phyloP scores from a whole-genome alignment of 2,113 vertebrate genomes.

The Osmerus eperlanus region DNA sequence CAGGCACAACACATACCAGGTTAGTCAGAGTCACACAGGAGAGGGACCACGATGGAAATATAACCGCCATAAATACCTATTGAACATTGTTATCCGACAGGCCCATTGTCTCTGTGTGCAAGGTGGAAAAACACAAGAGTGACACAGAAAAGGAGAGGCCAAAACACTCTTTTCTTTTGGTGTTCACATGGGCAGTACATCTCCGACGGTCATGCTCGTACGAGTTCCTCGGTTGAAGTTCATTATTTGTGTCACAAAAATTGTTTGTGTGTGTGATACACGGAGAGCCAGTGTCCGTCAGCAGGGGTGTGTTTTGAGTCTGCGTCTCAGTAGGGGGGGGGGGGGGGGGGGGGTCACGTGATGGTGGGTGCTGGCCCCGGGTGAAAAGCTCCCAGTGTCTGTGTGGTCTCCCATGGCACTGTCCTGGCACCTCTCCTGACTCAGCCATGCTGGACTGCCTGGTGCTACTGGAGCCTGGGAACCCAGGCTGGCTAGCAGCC shows the following conservation, averaged over 20 bases:
- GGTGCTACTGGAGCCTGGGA: slow-evolving; percentile 47
- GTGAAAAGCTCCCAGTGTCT: slow-evolving; percentile 51
- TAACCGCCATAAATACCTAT: slow-evolving; percentile 30
- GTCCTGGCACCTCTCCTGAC: slow-evolving; percentile 59
- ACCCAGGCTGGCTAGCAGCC: slow-evolving; percentile 35
- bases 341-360: slow-evolving; percentile 41
- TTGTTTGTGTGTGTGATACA: slow-evolving; percentile 11
- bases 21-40: slow-evolving; percentile 55
- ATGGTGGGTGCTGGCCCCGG: slow-evolving; percentile 51
- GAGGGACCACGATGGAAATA: slow-evolving; percentile 34
- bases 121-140: slow-evolving; percentile 32
- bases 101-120: slow-evolving; percentile 28
- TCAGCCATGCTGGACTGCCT: slow-evolving; percentile 40
- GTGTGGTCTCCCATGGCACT: slow-evolving; percentile 55
- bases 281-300: background rate
- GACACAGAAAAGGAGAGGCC: slow-evolving; percentile 28
- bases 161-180: too few species aligned
- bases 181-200: too few species aligned
- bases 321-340: slow-evolving; percentile 37
- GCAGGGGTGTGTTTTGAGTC: slow-evolving; percentile 18
- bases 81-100: slow-evolving; percentile 47
- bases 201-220: too few species aligned
- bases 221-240: too few species aligned
- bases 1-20: slow-evolving; percentile 52
- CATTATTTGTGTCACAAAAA: background rate